A percentile compares a stretch with the other conserved stretches of the same genome.
Evolutionary conservation across 2,113 vertebrate genomes (phyloP).

Genomic region (Gymnocephalus cernua): DNA sequence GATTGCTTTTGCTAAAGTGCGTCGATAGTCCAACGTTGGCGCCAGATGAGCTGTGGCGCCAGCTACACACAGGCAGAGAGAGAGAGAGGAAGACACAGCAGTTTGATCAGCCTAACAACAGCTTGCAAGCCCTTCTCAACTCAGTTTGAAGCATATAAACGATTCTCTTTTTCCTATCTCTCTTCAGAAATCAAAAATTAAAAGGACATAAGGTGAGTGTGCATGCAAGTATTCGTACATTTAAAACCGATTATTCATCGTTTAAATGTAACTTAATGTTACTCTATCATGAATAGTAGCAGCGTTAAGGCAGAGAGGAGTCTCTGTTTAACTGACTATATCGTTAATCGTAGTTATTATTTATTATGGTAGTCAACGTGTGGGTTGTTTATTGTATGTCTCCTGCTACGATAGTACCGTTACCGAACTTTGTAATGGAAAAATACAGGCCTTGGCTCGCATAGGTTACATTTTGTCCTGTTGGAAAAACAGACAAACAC

Average conservation of each 20-base stretch:
- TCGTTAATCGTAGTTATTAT: background rate
- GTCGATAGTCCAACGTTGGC: constrained; percentile 82
- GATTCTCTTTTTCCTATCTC: constrained; percentile 21
- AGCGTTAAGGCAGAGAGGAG: background rate
- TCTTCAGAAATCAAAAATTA: constrained; percentile 36
- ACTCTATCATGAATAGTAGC: background rate
- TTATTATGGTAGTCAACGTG: background rate
- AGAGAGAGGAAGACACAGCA: constrained; percentile 60
- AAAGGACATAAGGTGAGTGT: constrained; percentile 74
- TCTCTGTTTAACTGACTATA: background rate
- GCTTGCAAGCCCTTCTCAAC: constrained; percentile 33
- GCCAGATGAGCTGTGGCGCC: constrained; percentile 86
- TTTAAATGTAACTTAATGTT: constrained; percentile 34
- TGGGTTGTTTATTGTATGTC: background rate
- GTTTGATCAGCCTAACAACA: constrained; percentile 65
- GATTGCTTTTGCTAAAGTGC: constrained; percentile 79
- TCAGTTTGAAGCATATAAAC: constrained; percentile 44
- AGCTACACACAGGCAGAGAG: constrained; percentile 71
- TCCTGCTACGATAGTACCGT: constrained; percentile 12
- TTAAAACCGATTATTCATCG: constrained; percentile 14
- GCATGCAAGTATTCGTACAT: constrained; percentile 10
- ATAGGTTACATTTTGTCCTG: constrained; percentile 28
- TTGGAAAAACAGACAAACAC: constrained; percentile 10
- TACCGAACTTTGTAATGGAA: constrained; percentile 66
- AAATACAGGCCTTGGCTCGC: constrained; percentile 67